phyloP scores from a whole-genome alignment of 2,797 vertebrate genomes.

The Luscinia megarhynchos region DNA sequence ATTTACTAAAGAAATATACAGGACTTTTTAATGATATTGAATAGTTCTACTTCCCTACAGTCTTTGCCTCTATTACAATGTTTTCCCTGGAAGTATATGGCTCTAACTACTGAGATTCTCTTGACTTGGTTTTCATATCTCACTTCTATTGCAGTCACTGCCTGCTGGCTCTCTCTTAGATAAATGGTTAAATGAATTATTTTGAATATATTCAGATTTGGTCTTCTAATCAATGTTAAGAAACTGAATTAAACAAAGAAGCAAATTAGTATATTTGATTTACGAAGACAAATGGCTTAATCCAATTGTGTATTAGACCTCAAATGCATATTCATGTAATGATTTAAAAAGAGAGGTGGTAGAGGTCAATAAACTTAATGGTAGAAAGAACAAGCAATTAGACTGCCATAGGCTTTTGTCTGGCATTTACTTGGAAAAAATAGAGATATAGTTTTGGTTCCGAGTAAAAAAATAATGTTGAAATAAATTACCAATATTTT shows the following conservation, averaged over 20 bases:
- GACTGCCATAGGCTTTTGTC: not conserved
- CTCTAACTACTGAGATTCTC: not conserved
- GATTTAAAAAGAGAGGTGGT: not conserved
- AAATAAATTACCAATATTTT: not conserved
- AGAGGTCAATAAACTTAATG: not conserved
- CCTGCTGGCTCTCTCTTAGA: not conserved
- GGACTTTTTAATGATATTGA: not conserved
- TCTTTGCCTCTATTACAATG: not conserved
- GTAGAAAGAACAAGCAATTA: not conserved
- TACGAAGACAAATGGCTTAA: not conserved
- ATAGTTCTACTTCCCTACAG: not conserved
- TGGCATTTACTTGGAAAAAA: not conserved
- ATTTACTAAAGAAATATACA: not conserved
- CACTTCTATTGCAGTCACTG: not conserved
- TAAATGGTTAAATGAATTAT: not conserved
- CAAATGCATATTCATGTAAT: not conserved
- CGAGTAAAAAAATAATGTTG: not conserved
- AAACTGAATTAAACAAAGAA: constrained; percentile 6
- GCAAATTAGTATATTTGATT: not conserved
- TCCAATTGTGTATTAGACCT: not conserved
- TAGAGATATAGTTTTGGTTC: not conserved
- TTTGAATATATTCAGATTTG: constrained; percentile 11
- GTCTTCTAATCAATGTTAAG: not conserved
- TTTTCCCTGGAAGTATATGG: not conserved
- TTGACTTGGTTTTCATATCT: not conserved